Evolutionary conservation across 2,113 vertebrate genomes (phyloP).

Genomic region (Saccopteryx bilineata): DNA sequence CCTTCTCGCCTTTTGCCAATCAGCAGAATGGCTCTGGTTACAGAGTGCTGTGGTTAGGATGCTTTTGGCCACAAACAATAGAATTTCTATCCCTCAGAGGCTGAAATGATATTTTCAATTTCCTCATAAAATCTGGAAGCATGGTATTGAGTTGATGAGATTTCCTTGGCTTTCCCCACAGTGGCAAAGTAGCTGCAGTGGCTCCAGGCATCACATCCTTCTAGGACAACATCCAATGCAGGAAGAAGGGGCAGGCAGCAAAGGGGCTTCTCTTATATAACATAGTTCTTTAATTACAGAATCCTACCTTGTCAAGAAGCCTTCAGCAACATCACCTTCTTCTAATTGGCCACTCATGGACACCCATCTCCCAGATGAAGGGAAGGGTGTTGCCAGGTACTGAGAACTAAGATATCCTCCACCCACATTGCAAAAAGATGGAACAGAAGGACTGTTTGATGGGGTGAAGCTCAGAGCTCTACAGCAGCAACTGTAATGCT

Average conservation of each 20-base stretch:
- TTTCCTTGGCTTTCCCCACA: neutral
- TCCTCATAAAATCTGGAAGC: neutral
- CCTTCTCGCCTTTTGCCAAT: neutral
- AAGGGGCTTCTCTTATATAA: neutral
- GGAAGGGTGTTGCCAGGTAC: neutral
- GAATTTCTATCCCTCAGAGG: neutral
- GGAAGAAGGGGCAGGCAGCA: neutral
- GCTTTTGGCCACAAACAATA: neutral
- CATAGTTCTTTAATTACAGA: neutral
- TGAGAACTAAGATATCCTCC: neutral
- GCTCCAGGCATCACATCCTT: neutral
- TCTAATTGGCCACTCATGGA: neutral
- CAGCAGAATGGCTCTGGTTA: neutral
- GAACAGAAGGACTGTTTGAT: neutral
- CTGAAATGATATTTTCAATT: neutral
- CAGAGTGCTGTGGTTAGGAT: rapidly evolving
- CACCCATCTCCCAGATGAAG: neutral
- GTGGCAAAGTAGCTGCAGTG: neutral
- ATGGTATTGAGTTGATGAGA: neutral
- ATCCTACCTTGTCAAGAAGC: neutral
- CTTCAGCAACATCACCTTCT: neutral
- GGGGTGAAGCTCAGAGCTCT: neutral
- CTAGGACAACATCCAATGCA: neutral
- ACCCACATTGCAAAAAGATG: neutral
- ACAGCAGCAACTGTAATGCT: neutral